Conservation (phyloP, 1,140 invertebrate species). For the Brachystomella parvula region DNA sequence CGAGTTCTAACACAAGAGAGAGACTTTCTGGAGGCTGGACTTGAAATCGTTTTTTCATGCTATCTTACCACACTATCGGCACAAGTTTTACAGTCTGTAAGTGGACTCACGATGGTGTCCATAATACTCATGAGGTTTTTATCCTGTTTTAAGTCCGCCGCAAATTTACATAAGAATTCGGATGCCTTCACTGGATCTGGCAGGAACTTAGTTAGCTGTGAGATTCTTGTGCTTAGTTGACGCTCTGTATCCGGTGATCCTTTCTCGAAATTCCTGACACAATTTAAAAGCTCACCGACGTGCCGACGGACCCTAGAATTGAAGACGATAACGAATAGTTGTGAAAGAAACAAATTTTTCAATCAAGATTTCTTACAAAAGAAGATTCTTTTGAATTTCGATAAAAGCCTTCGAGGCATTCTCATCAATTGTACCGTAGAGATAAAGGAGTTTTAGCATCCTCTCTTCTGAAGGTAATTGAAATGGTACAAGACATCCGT, state of each 20-base stretch:
- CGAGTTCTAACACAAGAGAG: constrained; percentile 46
- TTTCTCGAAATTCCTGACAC: constrained; percentile 42
- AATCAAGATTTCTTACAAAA: constrained; percentile 50
- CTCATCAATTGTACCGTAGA: constrained; percentile 86
- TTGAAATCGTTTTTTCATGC: not conserved
- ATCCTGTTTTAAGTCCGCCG: constrained; percentile 69
- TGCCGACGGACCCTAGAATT: constrained; percentile 61
- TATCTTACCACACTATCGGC: constrained; percentile 62
- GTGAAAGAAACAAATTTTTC: constrained; percentile 9
- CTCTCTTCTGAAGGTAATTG: constrained; percentile 72
- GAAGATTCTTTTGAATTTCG: constrained; percentile 86
- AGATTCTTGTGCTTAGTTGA: constrained; percentile 60
- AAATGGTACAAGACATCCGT: constrained; percentile 91
- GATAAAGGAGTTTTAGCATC: constrained; percentile 89
- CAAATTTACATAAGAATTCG: constrained; percentile 86
- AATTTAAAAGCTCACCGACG: constrained; percentile 69
- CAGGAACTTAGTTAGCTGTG: constrained; percentile 61
- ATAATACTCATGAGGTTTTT: constrained; percentile 66
- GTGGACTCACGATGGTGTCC: constrained; percentile 74
- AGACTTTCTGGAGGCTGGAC: not conserved
- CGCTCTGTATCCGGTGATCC: constrained; percentile 47
- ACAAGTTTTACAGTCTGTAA: constrained; percentile 83
- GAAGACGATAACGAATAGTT: not conserved
- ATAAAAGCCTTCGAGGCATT: constrained; percentile 92
- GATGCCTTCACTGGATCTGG: constrained; percentile 86